Percentiles rank a stretch among this genome's conserved stretches.
Evolutionary conservation across 2,888 invertebrate species (phyloP).

Genomic region (Dynastes hyllus): DNA sequence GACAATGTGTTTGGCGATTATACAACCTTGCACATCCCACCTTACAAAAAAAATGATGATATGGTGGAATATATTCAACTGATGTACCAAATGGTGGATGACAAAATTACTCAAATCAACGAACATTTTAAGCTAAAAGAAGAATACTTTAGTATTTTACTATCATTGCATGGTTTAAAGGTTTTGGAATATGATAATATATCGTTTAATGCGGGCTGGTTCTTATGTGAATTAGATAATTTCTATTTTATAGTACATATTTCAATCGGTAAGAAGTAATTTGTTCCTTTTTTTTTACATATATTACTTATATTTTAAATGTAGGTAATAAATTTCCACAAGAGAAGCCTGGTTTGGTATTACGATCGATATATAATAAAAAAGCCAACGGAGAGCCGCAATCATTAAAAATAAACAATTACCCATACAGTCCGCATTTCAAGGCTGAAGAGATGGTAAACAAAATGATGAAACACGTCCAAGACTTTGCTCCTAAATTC

Average conservation of each 20-base stretch:
- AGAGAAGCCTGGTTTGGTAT: constrained; percentile 73
- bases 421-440: constrained; percentile 66
- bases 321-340: constrained; percentile 73
- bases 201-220: constrained; percentile 72
- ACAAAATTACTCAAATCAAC: constrained; percentile 70
- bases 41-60: constrained; percentile 67
- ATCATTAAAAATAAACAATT: constrained; percentile 58
- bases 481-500: constrained; percentile 30
- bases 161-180: constrained; percentile 68
- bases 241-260: constrained; percentile 78
- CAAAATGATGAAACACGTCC: constrained; percentile 62
- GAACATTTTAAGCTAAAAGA: constrained; percentile 69
- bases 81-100: constrained; percentile 73
- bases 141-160: constrained; percentile 70
- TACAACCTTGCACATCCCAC: constrained; percentile 69
- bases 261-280: constrained; percentile 70
- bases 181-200: constrained; percentile 73
- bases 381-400: constrained; percentile 30
- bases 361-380: constrained; percentile 75
- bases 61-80: constrained; percentile 76
- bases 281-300: not conserved
- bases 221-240: constrained; percentile 77
- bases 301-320: constrained; percentile 14
- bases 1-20: constrained; percentile 72
- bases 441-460: constrained; percentile 63